Conservation (phyloP, 2,888 invertebrate species). For the Drosophila pegasa region DNA sequence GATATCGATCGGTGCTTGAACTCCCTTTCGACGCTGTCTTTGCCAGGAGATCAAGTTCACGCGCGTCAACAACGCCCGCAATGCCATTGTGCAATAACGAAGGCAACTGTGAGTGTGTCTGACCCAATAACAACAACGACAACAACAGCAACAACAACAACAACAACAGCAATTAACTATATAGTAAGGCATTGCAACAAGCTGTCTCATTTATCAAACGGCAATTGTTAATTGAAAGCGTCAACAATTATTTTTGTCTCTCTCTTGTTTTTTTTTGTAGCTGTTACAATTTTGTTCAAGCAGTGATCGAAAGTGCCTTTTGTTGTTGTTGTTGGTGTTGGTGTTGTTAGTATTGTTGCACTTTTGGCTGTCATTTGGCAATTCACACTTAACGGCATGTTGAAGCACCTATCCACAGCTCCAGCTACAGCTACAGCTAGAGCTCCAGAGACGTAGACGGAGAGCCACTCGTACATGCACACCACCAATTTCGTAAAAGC, state of each 20-base stretch:
- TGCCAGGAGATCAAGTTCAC: constrained; percentile 36
- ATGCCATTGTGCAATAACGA: constrained; percentile 34
- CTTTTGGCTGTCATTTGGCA: constrained; percentile 54
- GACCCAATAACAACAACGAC: constrained; percentile 33
- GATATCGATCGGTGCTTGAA: constrained; percentile 2
- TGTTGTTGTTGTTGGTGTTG: constrained; percentile 24
- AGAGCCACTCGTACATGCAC: constrained; percentile 40
- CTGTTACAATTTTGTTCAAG: constrained; percentile 40
- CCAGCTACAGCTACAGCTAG: too few species aligned
- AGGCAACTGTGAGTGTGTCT: constrained; percentile 24
- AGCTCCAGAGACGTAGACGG: constrained; percentile 20
- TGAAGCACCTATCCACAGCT: constrained; percentile 43
- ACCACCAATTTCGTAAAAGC: constrained; percentile 54
- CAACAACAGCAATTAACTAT: constrained; percentile 7
- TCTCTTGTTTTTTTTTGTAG: constrained; percentile 5
- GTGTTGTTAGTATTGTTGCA: constrained; percentile 16
- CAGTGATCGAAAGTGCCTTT: constrained; percentile 45
- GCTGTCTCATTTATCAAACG: constrained; percentile 58
- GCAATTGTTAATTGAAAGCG: constrained; percentile 75
- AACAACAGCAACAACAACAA: neutral
- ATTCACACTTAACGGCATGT: constrained; percentile 66
- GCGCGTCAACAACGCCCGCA: neutral
- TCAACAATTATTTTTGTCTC: constrained; percentile 58
- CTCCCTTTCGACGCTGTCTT: neutral
- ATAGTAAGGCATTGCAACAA: constrained; percentile 39